These are phyloP conservation scores for Biston stratarius DNA, from an alignment of 2,888 invertebrate genomes.

Conservation along the genomic window DNA sequence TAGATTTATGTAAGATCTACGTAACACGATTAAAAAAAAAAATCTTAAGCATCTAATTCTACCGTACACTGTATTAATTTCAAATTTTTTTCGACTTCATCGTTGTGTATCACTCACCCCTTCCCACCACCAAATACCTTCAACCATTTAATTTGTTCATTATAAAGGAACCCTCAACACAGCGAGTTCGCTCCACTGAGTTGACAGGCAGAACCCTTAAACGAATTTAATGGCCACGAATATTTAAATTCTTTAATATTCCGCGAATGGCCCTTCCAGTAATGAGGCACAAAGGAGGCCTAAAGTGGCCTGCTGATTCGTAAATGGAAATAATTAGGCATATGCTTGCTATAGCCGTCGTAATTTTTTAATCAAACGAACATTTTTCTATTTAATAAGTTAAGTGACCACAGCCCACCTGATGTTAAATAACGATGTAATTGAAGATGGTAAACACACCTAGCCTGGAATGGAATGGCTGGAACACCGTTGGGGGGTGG, in stretches of 20 bases:
- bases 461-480: no score
- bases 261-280: slow-evolving; percentile 9
- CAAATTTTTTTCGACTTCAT: neutral
- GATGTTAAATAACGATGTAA: no score
- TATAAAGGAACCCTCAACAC: slow-evolving; percentile 39
- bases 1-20: no score
- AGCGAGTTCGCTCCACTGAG: slow-evolving; percentile 4
- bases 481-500: no score
- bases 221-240: slow-evolving; percentile 9
- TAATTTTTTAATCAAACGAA: no score
- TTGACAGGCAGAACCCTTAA: slow-evolving; percentile 7
- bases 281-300: slow-evolving; percentile 14
- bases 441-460: no score
- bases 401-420: no score
- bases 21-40: no score
- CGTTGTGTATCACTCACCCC: neutral
- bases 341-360: no score
- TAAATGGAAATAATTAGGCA: neutral
- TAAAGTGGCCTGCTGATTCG: slow-evolving; percentile 1
- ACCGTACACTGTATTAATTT: no score
- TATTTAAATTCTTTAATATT: slow-evolving; percentile 19
- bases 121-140: neutral
- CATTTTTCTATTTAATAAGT: no score
- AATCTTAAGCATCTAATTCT: no score
- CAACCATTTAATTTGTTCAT: slow-evolving; percentile 10